Percentiles rank a stretch among this genome's conserved stretches.
phyloP scores from a whole-genome alignment of 2,113 vertebrate genomes.

The Neotoma lepida region DNA sequence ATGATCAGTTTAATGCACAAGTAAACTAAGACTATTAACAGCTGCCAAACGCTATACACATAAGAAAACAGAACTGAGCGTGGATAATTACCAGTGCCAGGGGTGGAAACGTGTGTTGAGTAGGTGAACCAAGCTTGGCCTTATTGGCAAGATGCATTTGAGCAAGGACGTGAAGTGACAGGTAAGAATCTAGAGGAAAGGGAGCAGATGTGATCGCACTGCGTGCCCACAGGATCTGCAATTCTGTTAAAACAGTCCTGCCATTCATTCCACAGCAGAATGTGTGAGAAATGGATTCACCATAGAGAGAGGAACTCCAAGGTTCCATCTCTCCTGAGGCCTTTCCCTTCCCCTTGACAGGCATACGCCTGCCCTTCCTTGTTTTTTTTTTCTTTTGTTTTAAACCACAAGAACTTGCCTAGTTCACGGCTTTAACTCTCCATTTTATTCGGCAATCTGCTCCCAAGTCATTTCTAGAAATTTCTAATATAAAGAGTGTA shows the following conservation, averaged over 20 bases:
- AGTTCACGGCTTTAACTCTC: background rate
- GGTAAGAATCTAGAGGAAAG: too few relatives aligned
- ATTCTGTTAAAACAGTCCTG: too few relatives aligned
- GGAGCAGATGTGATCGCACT: background rate
- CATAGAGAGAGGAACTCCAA: background rate
- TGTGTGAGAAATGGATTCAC: background rate
- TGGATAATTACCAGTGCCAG: background rate
- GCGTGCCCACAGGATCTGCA: background rate
- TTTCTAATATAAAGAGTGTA: background rate
- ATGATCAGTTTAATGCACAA: background rate
- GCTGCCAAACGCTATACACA: background rate
- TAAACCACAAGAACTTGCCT: background rate
- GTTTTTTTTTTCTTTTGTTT: background rate
- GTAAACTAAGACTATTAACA: background rate
- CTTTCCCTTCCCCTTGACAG: background rate
- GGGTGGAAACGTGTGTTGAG: too few relatives aligned
- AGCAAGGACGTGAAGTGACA: background rate
- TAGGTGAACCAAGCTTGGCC: background rate
- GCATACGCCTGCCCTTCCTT: too few relatives aligned
- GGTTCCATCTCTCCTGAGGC: background rate
- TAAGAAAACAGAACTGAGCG: background rate
- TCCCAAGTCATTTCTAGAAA: background rate
- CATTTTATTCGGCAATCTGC: background rate
- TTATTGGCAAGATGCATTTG: too few relatives aligned
- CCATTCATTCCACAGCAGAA: background rate